A percentile compares a stretch with the other conserved stretches of the same genome.
Conservation (phyloP, 1,140 invertebrate species). For the Pantala flavescens region DNA sequence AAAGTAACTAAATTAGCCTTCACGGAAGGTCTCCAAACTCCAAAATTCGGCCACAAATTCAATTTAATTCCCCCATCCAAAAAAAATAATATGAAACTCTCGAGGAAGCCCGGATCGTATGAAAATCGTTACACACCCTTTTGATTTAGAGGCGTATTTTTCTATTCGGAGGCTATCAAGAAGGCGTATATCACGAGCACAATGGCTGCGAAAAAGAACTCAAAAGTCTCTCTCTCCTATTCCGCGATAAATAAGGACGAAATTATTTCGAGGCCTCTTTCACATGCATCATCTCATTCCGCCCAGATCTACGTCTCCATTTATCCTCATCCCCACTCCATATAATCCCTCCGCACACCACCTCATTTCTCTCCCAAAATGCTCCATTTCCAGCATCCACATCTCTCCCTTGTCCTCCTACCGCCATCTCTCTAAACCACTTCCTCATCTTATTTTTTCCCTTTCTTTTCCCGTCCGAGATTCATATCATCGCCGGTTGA, state of each 20-base stretch:
- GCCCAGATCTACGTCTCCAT: neutral
- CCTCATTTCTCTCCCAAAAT: neutral
- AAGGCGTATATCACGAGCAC: too few species aligned
- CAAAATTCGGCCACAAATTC: too few species aligned
- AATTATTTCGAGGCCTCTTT: neutral
- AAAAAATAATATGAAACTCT: too few species aligned
- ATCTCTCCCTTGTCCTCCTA: neutral
- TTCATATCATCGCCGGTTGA: neutral
- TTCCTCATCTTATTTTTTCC: neutral
- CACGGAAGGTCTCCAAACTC: too few species aligned
- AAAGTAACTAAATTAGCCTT: too few species aligned
- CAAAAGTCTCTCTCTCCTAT: too few species aligned
- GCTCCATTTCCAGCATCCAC: neutral
- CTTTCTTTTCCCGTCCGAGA: slow-evolving; percentile 2
- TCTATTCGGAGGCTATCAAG: too few species aligned
- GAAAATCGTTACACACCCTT: too few species aligned
- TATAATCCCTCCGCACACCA: neutral
- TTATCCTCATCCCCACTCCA: neutral
- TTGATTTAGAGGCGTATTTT: too few species aligned
- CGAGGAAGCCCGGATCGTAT: too few species aligned
- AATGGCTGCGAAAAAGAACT: too few species aligned
- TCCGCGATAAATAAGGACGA: neutral
- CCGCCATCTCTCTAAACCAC: neutral
- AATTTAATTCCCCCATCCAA: too few species aligned
- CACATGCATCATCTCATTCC: neutral